Evolutionary conservation across 2,113 vertebrate genomes (phyloP).

Genomic region (Lynx canadensis): DNA sequence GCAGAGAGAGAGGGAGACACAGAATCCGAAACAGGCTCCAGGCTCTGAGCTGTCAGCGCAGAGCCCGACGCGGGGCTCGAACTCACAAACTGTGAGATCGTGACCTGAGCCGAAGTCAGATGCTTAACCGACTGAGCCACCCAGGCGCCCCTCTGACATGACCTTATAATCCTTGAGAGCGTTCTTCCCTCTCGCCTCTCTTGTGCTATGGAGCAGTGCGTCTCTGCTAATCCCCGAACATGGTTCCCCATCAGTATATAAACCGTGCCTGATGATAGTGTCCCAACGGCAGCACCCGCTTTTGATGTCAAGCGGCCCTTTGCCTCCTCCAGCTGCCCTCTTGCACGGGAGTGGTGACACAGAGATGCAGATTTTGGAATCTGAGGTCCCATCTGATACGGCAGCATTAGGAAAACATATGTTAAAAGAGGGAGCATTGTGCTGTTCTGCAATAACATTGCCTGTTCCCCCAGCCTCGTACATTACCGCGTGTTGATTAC

Average conservation of each 20-base stretch:
- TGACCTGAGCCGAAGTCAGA: no score
- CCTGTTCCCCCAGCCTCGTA: not conserved
- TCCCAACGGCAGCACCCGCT: rapidly evolving
- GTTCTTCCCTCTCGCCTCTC: no score
- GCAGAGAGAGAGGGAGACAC: no score
- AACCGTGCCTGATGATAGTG: not conserved
- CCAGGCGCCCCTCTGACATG: not conserved
- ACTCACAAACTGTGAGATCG: no score
- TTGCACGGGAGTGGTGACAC: not conserved
- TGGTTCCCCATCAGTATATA: not conserved
- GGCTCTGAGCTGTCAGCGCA: no score
- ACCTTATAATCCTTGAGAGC: not conserved
- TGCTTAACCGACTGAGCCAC: no score
- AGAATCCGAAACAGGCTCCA: no score
- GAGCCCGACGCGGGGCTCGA: no score
- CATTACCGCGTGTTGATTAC: not conserved
- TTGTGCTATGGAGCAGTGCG: not conserved
- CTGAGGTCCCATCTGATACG: not conserved
- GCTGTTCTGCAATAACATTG: not conserved
- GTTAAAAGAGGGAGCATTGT: not conserved
- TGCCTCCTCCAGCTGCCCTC: not conserved
- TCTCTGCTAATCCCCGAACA: not conserved
- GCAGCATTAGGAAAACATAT: not conserved
- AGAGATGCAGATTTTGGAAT: not conserved
- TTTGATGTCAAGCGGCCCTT: not conserved